Conservation (phyloP, 2,113 vertebrate species). For the Corapipo altera region DNA sequence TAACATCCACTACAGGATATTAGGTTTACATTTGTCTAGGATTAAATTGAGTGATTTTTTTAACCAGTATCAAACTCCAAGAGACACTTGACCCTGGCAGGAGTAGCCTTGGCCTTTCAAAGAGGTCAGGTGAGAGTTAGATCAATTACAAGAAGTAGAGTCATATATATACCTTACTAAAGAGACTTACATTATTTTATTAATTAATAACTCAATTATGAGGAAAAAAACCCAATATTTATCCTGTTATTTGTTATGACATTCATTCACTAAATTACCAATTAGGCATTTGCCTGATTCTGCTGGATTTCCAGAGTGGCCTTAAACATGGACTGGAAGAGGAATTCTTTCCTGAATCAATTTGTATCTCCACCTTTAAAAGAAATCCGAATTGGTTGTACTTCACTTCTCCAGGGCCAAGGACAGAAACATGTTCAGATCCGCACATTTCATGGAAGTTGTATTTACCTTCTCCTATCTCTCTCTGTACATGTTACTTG, state of each 20-base stretch:
- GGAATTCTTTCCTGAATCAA: not conserved
- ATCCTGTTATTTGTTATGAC: not conserved
- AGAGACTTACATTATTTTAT: not conserved
- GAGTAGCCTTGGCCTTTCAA: not conserved
- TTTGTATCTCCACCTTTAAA: not conserved
- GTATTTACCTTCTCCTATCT: rapidly evolving
- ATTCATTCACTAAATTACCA: not conserved
- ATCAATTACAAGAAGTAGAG: not conserved
- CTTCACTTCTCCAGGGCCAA: not conserved
- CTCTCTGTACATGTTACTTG: not conserved
- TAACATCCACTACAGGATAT: not conserved
- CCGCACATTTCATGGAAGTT: not conserved
- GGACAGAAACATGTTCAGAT: not conserved
- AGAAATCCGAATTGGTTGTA: not conserved
- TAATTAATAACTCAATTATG: not conserved
- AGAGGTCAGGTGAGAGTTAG: not conserved
- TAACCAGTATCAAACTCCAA: not conserved
- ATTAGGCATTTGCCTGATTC: not conserved
- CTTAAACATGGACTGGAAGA: not conserved
- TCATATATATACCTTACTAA: not conserved
- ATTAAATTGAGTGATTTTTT: not conserved
- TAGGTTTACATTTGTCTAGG: not conserved
- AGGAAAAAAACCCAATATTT: not conserved
- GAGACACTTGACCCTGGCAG: not conserved
- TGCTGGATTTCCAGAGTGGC: not conserved